phyloP scores from a whole-genome alignment of 2,888 invertebrate genomes.

The Hirtodrosophila duncani region DNA sequence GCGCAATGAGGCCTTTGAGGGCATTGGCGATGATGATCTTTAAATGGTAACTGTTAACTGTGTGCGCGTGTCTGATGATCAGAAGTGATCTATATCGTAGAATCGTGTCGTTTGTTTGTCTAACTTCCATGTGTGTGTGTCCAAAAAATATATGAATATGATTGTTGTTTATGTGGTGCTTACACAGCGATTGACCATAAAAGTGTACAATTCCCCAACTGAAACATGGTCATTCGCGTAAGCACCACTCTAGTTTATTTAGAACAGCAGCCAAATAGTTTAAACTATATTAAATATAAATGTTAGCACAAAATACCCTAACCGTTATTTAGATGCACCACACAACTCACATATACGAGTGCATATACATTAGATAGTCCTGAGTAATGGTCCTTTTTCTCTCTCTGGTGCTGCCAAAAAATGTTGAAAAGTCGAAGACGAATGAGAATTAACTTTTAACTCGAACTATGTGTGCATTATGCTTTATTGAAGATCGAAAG shows the following conservation, averaged over 20 bases:
- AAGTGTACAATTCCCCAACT: too few relatives aligned
- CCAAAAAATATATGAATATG: too few relatives aligned
- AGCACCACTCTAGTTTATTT: too few relatives aligned
- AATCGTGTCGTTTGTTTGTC: too few relatives aligned
- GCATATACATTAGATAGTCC: conserved; percentile 2
- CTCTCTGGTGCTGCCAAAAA: conserved; percentile 50
- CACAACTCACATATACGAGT: too few relatives aligned
- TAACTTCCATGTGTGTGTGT: too few relatives aligned
- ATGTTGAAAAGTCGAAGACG: conserved; percentile 20
- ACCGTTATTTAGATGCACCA: conserved; percentile 35
- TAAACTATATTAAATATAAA: conserved; percentile 15
- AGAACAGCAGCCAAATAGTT: neutral
- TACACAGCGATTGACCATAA: too few relatives aligned
- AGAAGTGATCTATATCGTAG: too few relatives aligned
- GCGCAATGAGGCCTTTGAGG: conserved; percentile 95
- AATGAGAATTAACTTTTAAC: too few relatives aligned
- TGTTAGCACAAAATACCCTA: conserved; percentile 46
- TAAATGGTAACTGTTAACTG: conserved; percentile 76
- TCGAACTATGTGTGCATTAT: conserved; percentile 49
- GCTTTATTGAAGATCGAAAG: conserved; percentile 38
- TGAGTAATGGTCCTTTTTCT: conserved; percentile 14
- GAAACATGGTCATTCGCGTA: too few relatives aligned
- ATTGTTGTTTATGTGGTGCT: too few relatives aligned
- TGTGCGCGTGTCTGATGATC: too few relatives aligned
- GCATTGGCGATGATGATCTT: conserved; percentile 96